phyloP scores from a whole-genome alignment of 2,888 invertebrate genomes.

The Hirtodrosophila histrioides region DNA sequence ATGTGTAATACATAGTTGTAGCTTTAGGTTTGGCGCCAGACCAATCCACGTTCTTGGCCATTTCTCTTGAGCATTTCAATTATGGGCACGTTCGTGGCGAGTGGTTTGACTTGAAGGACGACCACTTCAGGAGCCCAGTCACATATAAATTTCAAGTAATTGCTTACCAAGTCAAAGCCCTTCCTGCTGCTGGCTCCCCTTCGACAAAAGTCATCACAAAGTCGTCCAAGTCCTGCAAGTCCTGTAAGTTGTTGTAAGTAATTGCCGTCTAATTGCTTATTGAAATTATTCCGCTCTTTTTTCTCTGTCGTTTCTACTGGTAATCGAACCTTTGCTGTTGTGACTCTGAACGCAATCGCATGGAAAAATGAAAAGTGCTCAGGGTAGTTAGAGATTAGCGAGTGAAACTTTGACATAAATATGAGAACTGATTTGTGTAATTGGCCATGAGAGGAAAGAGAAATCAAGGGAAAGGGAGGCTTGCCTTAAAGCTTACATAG shows the following conservation, averaged over 20 bases:
- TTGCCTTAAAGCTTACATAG: neutral
- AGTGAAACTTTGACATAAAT: slow-evolving; percentile 23
- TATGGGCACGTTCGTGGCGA: slow-evolving; percentile 55
- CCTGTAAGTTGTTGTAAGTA: slow-evolving; percentile 71
- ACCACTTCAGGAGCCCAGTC: slow-evolving; percentile 60
- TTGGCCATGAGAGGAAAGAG: neutral
- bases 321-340: slow-evolving; percentile 33
- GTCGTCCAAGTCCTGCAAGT: slow-evolving; percentile 39
- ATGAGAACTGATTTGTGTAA: slow-evolving; percentile 5
- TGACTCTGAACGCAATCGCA: slow-evolving; percentile 26
- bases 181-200: slow-evolving; percentile 21
- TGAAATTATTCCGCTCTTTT: slow-evolving; percentile 59
- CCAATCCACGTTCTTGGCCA: slow-evolving; percentile 46
- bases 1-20: slow-evolving; percentile 65
- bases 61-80: slow-evolving; percentile 69
- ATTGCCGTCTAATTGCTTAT: slow-evolving; percentile 76
- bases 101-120: slow-evolving; percentile 35
- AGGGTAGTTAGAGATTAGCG: slow-evolving; percentile 1
- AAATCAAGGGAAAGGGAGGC: too few species aligned
- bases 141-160: slow-evolving; percentile 77
- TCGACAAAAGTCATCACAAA: slow-evolving; percentile 51
- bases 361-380: slow-evolving; percentile 31
- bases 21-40: slow-evolving; percentile 43
- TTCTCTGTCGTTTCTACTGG: slow-evolving; percentile 4
- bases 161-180: slow-evolving; percentile 59